A percentile compares a stretch with the other conserved stretches of the same genome.
phyloP scores from a whole-genome alignment of 2,888 invertebrate species.

The Panopea generosa region DNA sequence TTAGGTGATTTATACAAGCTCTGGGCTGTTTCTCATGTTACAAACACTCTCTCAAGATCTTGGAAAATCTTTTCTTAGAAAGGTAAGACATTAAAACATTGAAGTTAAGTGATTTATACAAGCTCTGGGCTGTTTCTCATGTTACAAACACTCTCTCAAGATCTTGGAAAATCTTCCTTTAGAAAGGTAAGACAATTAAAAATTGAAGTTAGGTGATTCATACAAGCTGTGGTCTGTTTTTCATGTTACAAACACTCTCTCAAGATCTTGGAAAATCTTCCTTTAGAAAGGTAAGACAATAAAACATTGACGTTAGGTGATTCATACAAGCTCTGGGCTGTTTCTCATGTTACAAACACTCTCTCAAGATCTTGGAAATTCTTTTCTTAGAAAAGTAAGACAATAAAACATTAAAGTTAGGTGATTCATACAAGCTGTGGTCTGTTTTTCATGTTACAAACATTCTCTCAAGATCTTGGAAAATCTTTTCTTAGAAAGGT shows the following conservation, averaged over 20 bases:
- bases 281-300: slow-evolving; percentile 87
- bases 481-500: slow-evolving; percentile 88
- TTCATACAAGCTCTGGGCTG: no score
- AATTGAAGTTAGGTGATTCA: no score
- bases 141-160: slow-evolving; percentile 90
- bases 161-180: slow-evolving; percentile 90
- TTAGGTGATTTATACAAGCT: no score
- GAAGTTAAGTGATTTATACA: no score
- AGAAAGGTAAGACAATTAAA: slow-evolving; percentile 86
- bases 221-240: no score
- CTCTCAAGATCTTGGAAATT: slow-evolving; percentile 90
- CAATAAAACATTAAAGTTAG: no score
- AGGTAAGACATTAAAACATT: slow-evolving; percentile 84
- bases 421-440: no score
- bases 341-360: slow-evolving; percentile 88
- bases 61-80: slow-evolving; percentile 90
- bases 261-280: slow-evolving; percentile 90
- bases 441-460: slow-evolving; percentile 87
- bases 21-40: slow-evolving; percentile 87
- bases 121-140: slow-evolving; percentile 84
- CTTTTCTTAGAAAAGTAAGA: slow-evolving; percentile 88
- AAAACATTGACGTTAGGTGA: no score
- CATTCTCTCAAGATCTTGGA: slow-evolving; percentile 91
- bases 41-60: slow-evolving; percentile 89
- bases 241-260: slow-evolving; percentile 90